These are phyloP conservation scores for Epinotia ramella DNA, from an alignment of 2,888 invertebrate genomes.

Conservation along the genomic window DNA sequence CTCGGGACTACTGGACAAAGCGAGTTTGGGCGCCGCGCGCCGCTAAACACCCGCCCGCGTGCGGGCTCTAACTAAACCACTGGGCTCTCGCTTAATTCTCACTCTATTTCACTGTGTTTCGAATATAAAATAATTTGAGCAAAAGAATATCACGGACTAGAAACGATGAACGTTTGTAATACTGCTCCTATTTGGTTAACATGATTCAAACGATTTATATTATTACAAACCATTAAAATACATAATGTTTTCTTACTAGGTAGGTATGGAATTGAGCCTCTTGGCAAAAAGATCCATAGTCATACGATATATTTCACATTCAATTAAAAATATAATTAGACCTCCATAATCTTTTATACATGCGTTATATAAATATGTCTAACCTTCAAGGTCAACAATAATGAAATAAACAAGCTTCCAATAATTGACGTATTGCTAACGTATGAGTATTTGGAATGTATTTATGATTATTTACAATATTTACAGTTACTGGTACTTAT, in stretches of 20 bases:
- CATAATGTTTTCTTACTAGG: conserved; percentile 28
- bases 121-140: conserved; percentile 18
- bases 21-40: conserved; percentile 9
- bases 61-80: conserved; percentile 8
- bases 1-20: conserved; percentile 7
- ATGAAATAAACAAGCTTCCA: conserved; percentile 37
- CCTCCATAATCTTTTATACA: conserved; percentile 32
- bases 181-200: conserved; percentile 25
- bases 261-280: conserved; percentile 29
- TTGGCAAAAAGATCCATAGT: conserved; percentile 17
- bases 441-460: conserved; percentile 51
- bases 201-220: conserved; percentile 25
- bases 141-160: conserved; percentile 4
- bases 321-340: conserved; percentile 40
- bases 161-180: neutral
- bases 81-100: conserved; percentile 7
- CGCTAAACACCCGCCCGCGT: neutral
- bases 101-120: conserved; percentile 5
- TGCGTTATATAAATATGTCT: conserved; percentile 14
- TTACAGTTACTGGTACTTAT: conserved; percentile 50
- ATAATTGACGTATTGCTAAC: conserved; percentile 44
- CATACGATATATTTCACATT: conserved; percentile 26
- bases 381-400: conserved; percentile 40
- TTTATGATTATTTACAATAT: conserved; percentile 48
- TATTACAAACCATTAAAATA: conserved; percentile 37